These are phyloP conservation scores for Tinamus guttatus DNA, from an alignment of 2,113 vertebrate species.

Conservation along the genomic window DNA sequence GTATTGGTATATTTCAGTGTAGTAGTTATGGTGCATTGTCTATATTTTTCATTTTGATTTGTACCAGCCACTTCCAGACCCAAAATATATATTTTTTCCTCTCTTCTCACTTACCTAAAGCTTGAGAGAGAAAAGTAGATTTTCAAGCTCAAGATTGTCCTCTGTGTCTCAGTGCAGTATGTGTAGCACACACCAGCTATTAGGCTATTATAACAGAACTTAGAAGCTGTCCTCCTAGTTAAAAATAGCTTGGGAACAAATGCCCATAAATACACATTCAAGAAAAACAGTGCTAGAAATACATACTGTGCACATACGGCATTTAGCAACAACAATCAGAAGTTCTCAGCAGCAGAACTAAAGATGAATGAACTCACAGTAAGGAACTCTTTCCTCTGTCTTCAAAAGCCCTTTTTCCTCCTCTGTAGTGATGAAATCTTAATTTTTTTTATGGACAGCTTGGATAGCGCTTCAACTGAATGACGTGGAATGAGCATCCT, in stretches of 20 bases:
- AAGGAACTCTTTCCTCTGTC: background rate
- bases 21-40: background rate
- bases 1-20: background rate
- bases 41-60: background rate
- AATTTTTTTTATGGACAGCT: background rate
- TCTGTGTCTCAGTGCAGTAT: background rate
- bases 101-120: background rate
- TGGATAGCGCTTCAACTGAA: background rate
- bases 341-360: background rate
- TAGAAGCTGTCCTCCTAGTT: background rate
- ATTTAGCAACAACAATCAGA: background rate
- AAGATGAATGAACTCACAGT: background rate
- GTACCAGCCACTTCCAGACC: background rate
- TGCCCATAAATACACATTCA: background rate
- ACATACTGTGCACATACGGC: background rate
- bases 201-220: background rate
- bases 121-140: background rate
- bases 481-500: background rate
- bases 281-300: background rate
- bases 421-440: background rate
- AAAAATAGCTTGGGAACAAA: background rate
- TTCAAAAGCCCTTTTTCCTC: background rate
- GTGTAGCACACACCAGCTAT: too few species aligned
- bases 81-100: background rate
- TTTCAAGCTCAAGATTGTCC: background rate